These are phyloP conservation scores for Formica selysi DNA, from an alignment of 1,140 invertebrate genomes.

Conservation along the genomic window DNA sequence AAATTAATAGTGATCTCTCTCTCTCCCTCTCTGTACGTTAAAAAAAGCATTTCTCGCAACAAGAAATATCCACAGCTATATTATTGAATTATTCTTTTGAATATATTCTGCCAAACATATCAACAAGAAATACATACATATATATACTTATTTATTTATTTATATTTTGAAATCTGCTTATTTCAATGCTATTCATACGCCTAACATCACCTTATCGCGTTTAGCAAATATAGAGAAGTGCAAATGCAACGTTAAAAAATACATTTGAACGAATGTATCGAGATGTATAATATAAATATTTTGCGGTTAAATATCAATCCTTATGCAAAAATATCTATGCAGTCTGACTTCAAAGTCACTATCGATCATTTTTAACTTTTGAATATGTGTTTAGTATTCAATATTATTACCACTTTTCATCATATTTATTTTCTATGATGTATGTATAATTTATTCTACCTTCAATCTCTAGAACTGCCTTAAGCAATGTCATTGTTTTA, in stretches of 20 bases:
- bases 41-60: background rate
- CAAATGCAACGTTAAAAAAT: slow-evolving; percentile 5
- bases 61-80: background rate
- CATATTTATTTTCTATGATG: background rate
- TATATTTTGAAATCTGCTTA: slow-evolving; percentile 28
- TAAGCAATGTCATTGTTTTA: background rate
- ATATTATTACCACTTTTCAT: background rate
- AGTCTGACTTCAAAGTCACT: background rate
- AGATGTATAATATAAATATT: slow-evolving; percentile 10
- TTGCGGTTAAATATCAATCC: background rate
- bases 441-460: background rate
- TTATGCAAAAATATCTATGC: background rate
- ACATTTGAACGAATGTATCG: slow-evolving; percentile 1
- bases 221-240: slow-evolving; percentile 24
- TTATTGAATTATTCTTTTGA: slow-evolving; percentile 22
- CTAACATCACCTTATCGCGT: slow-evolving; percentile 7
- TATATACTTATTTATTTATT: background rate
- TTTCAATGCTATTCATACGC: slow-evolving; percentile 16
- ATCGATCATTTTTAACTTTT: background rate
- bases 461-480: background rate
- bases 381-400: background rate
- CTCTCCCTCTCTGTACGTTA: background rate
- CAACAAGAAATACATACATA: background rate
- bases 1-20: background rate
- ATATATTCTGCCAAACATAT: slow-evolving; percentile 7